These are phyloP conservation scores for Trypoxylus dichotomus DNA, from an alignment of 1,140 invertebrate genomes.

Conservation along the genomic window DNA sequence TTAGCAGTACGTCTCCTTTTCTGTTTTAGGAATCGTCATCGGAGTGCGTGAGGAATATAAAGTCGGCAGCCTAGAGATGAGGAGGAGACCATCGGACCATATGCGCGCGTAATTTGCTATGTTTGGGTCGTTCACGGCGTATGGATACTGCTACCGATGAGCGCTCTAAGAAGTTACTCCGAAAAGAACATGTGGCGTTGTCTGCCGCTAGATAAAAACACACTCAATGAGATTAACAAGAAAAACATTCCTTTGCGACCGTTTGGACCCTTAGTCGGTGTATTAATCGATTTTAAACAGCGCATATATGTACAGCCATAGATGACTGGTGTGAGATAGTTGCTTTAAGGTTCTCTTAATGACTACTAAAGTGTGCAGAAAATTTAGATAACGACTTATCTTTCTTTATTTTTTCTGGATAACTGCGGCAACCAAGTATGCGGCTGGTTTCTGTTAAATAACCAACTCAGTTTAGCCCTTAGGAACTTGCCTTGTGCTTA, in stretches of 20 bases:
- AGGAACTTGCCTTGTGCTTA: too few species aligned
- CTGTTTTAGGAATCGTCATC: conserved; percentile 19
- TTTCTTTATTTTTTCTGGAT: too few species aligned
- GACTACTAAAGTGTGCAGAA: neutral
- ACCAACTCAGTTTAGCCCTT: too few species aligned
- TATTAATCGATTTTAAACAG: neutral
- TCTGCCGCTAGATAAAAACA: conserved; percentile 11
- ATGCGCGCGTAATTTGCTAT: conserved; percentile 18
- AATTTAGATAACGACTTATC: neutral
- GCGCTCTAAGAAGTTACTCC: neutral
- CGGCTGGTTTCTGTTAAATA: too few species aligned
- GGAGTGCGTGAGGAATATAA: neutral
- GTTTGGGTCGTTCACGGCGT: neutral
- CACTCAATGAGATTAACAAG: conserved; percentile 14
- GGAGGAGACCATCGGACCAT: neutral
- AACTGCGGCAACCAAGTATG: too few species aligned
- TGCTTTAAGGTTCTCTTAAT: neutral
- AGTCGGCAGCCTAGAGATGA: neutral
- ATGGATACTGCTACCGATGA: neutral
- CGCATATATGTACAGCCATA: neutral
- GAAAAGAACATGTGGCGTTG: conserved; percentile 22
- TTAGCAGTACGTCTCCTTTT: neutral
- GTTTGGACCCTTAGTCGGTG: neutral
- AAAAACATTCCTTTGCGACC: conserved; percentile 14
- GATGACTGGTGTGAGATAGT: conserved; percentile 3